Conservation (phyloP, 1,140 invertebrate genomes). For the Onthophagus taurus region DNA sequence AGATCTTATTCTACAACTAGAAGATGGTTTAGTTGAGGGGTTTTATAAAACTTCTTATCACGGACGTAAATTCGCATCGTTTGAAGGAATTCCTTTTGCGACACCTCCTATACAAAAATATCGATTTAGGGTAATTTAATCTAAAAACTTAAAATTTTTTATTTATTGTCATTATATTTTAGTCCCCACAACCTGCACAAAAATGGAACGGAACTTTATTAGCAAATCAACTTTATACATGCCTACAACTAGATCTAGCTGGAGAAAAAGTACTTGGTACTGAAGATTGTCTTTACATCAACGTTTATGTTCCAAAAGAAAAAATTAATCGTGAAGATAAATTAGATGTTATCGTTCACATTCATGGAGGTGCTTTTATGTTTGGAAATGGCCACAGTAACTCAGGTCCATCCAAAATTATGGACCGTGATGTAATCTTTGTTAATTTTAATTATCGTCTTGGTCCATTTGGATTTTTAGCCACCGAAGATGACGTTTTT, state of each 20-base stretch:
- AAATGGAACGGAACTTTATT: not conserved
- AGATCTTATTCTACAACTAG: not conserved
- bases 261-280: too few species aligned
- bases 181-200: not conserved
- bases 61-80: conserved; percentile 42
- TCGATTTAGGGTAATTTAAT: conserved; percentile 7
- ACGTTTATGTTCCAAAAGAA: conserved; percentile 37
- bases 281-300: conserved; percentile 46
- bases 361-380: conserved; percentile 49
- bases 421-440: conserved; percentile 48
- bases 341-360: conserved; percentile 44
- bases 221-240: not conserved
- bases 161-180: not conserved
- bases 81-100: conserved; percentile 53
- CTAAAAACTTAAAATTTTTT: not conserved
- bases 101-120: conserved; percentile 32
- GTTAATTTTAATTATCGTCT: conserved; percentile 55
- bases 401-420: conserved; percentile 41
- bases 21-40: conserved; percentile 14
- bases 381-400: conserved; percentile 34
- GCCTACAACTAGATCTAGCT: not conserved
- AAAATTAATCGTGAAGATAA: conserved; percentile 25
- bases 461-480: conserved; percentile 42
- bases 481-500: conserved; percentile 13
- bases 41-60: conserved; percentile 24